Conservation (phyloP, 1,140 invertebrate genomes). For the Nomia melanderi region DNA sequence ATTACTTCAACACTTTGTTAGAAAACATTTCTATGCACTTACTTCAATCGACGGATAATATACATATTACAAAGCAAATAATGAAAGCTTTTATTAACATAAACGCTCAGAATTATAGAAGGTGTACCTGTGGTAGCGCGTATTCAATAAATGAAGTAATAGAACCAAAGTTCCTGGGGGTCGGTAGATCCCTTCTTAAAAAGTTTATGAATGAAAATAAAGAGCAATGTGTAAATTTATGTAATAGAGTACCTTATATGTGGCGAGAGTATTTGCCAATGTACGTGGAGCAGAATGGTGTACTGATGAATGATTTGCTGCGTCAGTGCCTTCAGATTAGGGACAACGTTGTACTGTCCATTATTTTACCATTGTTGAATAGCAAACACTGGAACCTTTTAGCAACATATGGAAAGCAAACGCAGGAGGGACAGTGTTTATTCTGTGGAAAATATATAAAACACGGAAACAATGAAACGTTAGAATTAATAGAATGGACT, state of each 20-base stretch:
- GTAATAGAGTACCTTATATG: slow-evolving; percentile 83
- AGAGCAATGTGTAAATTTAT: slow-evolving; percentile 72
- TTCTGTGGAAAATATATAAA: slow-evolving; percentile 64
- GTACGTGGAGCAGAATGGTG: slow-evolving; percentile 48
- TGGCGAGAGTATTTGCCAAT: slow-evolving; percentile 77
- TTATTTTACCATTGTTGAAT: slow-evolving; percentile 67
- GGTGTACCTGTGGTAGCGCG: slow-evolving; percentile 70
- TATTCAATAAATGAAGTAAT: slow-evolving; percentile 48
- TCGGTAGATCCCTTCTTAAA: slow-evolving; percentile 68
- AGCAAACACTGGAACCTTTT: slow-evolving; percentile 68
- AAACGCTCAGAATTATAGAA: slow-evolving; percentile 59
- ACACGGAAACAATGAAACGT: slow-evolving; percentile 39
- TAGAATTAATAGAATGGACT: slow-evolving; percentile 72
- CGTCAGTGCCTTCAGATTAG: slow-evolving; percentile 69
- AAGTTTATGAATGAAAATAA: slow-evolving; percentile 58
- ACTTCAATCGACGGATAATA: slow-evolving; percentile 53
- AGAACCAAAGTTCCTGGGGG: slow-evolving; percentile 71
- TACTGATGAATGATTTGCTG: slow-evolving; percentile 57
- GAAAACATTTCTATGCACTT: slow-evolving; percentile 66
- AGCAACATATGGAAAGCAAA: slow-evolving; percentile 53
- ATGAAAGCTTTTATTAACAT: slow-evolving; percentile 70
- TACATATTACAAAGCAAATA: slow-evolving; percentile 63
- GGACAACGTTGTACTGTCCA: slow-evolving; percentile 69
- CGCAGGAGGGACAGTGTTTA: slow-evolving; percentile 70
- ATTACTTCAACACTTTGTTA: slow-evolving; percentile 71